These are phyloP conservation scores for Melopsittacus undulatus DNA, from an alignment of 2,797 vertebrate species.

Conservation along the genomic window DNA sequence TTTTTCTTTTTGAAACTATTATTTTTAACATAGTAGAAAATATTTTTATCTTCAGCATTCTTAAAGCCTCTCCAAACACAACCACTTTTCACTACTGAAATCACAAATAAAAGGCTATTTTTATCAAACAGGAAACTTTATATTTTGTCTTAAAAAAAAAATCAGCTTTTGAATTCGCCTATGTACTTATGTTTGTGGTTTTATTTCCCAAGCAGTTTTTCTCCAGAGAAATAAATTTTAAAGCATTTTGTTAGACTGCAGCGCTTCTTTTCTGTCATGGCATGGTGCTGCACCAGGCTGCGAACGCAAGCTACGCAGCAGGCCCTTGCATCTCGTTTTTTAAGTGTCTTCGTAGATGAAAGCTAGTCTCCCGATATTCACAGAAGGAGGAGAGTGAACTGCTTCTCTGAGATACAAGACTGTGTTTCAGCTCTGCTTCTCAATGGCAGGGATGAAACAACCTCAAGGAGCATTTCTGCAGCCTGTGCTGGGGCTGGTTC, in stretches of 20 bases:
- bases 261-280: not conserved
- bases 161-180: not conserved
- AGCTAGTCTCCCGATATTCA: rapidly evolving
- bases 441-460: rapidly evolving
- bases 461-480: rapidly evolving
- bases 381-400: not conserved
- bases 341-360: rapidly evolving
- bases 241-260: not conserved
- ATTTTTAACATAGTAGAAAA: not conserved
- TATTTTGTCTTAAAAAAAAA: not conserved
- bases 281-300: not conserved
- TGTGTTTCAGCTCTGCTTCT: rapidly evolving
- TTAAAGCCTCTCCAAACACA: rapidly evolving
- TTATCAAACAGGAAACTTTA: not conserved
- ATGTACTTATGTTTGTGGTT: not conserved
- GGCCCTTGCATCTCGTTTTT: rapidly evolving
- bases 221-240: not conserved
- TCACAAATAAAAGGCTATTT: not conserved
- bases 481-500: rapidly evolving
- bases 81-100: not conserved
- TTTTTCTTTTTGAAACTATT: not conserved
- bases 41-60: not conserved
- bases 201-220: not conserved
- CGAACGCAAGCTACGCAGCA: not conserved
- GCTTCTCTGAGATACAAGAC: rapidly evolving